Percentiles rank a stretch among this genome's conserved stretches.
Conservation (phyloP, 2,113 vertebrate genomes). For the Guaruba guarouba region DNA sequence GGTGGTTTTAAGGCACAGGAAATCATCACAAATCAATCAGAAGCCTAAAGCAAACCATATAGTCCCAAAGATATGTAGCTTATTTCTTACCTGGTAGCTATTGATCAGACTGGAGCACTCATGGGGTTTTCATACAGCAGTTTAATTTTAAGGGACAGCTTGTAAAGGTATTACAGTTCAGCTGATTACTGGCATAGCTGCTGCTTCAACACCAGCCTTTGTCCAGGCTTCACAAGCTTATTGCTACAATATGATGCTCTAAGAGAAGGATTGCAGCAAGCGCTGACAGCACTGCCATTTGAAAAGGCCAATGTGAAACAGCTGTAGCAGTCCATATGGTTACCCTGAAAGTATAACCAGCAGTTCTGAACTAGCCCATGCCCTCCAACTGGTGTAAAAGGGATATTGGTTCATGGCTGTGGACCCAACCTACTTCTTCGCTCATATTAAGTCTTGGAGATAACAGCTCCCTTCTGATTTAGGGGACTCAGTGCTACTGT, state of each 20-base stretch:
- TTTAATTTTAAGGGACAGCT: neutral
- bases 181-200: neutral
- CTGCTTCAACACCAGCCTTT: neutral
- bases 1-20: neutral
- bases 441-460: neutral
- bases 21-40: neutral
- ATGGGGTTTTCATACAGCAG: neutral
- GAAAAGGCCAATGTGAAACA: neutral
- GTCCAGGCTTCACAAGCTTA: neutral
- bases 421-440: neutral
- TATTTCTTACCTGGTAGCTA: neutral
- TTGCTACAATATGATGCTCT: neutral
- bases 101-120: neutral
- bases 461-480: neutral
- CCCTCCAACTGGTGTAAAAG: neutral
- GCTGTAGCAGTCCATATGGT: neutral
- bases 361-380: neutral
- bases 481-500: neutral
- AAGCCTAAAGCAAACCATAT: neutral
- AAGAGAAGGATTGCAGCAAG: neutral
- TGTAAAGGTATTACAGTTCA: rapidly evolving
- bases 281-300: neutral
- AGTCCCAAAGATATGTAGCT: neutral
- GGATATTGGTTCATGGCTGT: neutral
- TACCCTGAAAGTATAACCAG: neutral